Percentiles rank a stretch among this genome's conserved stretches.
Evolutionary conservation across 2,113 vertebrate genomes (phyloP).

Genomic region (Mungos mungo): DNA sequence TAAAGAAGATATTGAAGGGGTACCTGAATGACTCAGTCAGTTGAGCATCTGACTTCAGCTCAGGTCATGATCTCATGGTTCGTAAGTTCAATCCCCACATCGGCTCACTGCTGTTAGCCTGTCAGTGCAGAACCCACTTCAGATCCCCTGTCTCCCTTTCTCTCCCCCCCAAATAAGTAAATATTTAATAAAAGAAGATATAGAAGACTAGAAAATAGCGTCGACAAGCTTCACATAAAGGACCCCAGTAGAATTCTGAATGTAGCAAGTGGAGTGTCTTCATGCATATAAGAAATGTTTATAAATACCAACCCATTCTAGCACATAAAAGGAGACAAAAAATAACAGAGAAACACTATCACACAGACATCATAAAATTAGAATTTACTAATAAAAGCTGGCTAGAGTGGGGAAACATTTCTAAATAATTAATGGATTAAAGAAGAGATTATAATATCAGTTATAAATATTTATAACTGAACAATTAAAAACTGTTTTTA

Average conservation of each 20-base stretch:
- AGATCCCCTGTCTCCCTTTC: too few species aligned
- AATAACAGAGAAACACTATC: neutral
- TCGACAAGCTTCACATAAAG: slow-evolving; percentile 24
- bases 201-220: neutral
- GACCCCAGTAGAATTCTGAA: neutral
- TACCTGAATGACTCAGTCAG: too few species aligned
- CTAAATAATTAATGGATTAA: neutral
- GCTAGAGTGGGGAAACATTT: neutral
- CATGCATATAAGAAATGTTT: neutral
- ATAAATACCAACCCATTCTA: neutral
- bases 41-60: too few species aligned
- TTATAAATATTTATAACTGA: neutral
- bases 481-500: too few species aligned
- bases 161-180: too few species aligned
- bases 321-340: neutral
- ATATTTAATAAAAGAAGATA: neutral
- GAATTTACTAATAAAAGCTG: slow-evolving; percentile 40
- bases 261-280: neutral
- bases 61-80: too few species aligned
- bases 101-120: too few species aligned
- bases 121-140: too few species aligned
- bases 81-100: too few species aligned
- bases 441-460: neutral
- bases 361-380: neutral
- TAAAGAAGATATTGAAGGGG: neutral